Evolutionary conservation across 1,140 invertebrate species (phyloP), one percentile per base, ranked within the genome.

Genomic region (Zophobas morio): DNA sequence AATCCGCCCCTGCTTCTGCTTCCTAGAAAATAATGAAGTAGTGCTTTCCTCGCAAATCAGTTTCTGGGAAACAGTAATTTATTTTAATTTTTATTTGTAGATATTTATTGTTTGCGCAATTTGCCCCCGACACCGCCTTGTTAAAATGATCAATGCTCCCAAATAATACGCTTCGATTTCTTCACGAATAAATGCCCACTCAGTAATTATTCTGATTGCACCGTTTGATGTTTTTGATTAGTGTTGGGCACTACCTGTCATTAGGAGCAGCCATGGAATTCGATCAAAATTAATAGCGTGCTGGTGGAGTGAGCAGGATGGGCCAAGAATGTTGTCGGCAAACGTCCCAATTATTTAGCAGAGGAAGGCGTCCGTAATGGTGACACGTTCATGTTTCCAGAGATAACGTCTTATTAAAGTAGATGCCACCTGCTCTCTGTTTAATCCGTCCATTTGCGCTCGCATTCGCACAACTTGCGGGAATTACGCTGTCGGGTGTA

Each of bases 331-430:
- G 49, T 51, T 6, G 49, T 20, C 49, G 42, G 49, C 49, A 51
- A 51, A 51, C 49, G 49, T 51, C 49, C 49, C 49, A 51, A 51
- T 51, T 51, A 51, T 51, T 51, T 51, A 51, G 49, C 49, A 51
- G 42, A 51, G 49, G 49, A 51, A 51, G 49, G 49, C 49, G 49
- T 51, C 49, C 49, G 6, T 51, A 51, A 51, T 51, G 49, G 49
- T 51, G 49, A 51, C 49, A 51, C 49, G 49, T 51, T 51, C 49
- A 51, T 51, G 49, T 51, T 51, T 20, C 49, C 49, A 51, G 49
- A 51, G 49, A 51, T 51, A 51, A 51, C 49, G 49, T 51, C 49
- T 51, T 51, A 51, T 51, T 51, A 51, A 51, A 51, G 4, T 51
- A 20, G 49, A 51, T 51, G 49, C 49, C 49, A 51, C 49, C 49